Evolutionary conservation across 2,113 vertebrate genomes (phyloP).

Genomic region (Leucopternis melanops): DNA sequence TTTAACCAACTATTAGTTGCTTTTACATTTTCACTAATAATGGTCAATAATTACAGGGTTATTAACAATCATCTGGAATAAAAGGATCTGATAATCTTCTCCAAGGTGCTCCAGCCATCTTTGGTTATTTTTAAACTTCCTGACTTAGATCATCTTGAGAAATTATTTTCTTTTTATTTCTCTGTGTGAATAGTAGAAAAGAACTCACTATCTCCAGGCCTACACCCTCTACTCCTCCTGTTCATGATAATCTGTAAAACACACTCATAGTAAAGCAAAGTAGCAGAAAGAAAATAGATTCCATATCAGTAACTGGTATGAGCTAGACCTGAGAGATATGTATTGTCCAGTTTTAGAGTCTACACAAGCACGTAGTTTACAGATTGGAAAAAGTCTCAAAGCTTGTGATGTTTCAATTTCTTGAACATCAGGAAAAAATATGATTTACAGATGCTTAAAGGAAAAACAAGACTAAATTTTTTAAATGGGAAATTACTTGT

Average conservation of each 20-base stretch:
- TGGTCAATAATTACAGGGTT: background rate
- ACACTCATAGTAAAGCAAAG: background rate
- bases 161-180: slow-evolving; percentile 23
- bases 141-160: background rate
- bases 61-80: background rate
- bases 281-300: background rate
- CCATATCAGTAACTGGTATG: background rate
- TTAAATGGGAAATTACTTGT: background rate
- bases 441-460: background rate
- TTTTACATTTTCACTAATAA: slow-evolving; percentile 2
- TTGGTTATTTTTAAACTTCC: slow-evolving; percentile 18
- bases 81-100: slow-evolving; percentile 17
- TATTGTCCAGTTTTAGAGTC: background rate
- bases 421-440: background rate
- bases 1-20: background rate
- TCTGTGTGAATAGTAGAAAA: background rate
- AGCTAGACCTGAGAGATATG: background rate
- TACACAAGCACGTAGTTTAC: background rate
- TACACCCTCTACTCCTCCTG: background rate
- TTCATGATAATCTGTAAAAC: background rate
- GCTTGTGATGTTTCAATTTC: background rate
- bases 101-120: background rate
- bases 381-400: background rate
- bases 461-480: background rate
- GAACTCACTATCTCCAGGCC: background rate